Evolutionary conservation across 2,113 vertebrate species (phyloP), one percentile per base, ranked within the genome.

Genomic region (Rhagologus leucostigma): DNA sequence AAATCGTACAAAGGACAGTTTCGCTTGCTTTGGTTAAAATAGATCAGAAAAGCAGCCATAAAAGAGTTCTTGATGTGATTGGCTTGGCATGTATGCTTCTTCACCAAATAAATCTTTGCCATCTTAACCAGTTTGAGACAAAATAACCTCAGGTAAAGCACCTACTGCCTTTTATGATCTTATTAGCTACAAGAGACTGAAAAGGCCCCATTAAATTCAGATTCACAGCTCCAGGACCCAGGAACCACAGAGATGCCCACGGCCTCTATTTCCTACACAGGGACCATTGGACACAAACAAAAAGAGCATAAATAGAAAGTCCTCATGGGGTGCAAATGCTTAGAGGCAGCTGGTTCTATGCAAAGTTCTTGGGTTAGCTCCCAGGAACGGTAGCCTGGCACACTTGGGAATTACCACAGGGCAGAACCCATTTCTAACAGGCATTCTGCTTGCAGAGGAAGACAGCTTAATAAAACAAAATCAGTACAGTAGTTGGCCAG

Each of bases 261-360:
- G n/a, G 16, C 24, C 19, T 78, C 29, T 9, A 2, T 23, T 67
- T 52, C 46, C 56, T 30, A 13, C 26, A 59, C 4, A 29, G 12
- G 20, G 7, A 74, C 6, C 9, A 10, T 1, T 7, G 16, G 19
- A 21, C 16, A 53, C 29, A 70, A 24, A 6, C 13, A 60, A 13
- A 55, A 78, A 23, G 6, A 44, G 3, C 2, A 21, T 13, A 74
- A 74, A 53, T 60, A 19, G 42, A 20, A 22, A 20, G 4, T 24
- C 26, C 14, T 15, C 7, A 26, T 1, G 15, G 4, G 1, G 1
- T 29, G 17, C 12, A 88, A 33, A 5, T 3, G 1, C 27, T 83
- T 15, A 57, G 22, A 78, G 50, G 47, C 39, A 82, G 21, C 13
- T 49, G 35, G 11, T 24, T 16, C n/a, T 42, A 7, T 7, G 11